A percentile compares a stretch with the other conserved stretches of the same genome.
phyloP scores from a whole-genome alignment of 2,113 vertebrate species.

The Nanorana parkeri region DNA sequence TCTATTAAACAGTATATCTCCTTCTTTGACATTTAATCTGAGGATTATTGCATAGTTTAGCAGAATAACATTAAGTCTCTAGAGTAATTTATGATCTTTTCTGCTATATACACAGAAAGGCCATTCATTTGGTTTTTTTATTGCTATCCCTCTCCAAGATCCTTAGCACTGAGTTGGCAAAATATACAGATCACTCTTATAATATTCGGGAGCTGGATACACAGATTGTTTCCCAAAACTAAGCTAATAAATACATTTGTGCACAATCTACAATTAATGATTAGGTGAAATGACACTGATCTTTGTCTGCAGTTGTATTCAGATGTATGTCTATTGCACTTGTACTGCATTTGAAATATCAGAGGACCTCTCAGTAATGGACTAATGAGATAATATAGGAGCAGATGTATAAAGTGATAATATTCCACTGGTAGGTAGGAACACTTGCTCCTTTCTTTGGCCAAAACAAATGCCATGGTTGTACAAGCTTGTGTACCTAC shows the following conservation, averaged over 20 bases:
- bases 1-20: constrained; percentile 5
- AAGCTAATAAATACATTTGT: not conserved
- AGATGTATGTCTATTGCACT: too few relatives aligned
- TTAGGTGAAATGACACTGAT: too few relatives aligned
- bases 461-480: too few relatives aligned
- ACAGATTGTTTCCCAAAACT: not conserved
- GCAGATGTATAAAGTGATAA: too few relatives aligned
- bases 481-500: too few relatives aligned
- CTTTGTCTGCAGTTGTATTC: too few relatives aligned
- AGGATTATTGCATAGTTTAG: not conserved
- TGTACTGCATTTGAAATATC: too few relatives aligned
- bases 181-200: not conserved
- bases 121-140: constrained; percentile 3
- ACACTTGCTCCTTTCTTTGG: too few relatives aligned
- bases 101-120: not conserved
- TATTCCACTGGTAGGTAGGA: too few relatives aligned
- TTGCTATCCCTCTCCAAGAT: not conserved
- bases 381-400: too few relatives aligned
- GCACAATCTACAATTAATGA: not conserved
- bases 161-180: too few relatives aligned
- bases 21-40: constrained; percentile 5
- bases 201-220: not conserved
- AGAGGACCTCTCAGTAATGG: too few relatives aligned
- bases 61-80: not conserved
- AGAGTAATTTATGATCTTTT: not conserved